Conservation (phyloP, 2,113 vertebrate genomes). For the Rhea americana region DNA sequence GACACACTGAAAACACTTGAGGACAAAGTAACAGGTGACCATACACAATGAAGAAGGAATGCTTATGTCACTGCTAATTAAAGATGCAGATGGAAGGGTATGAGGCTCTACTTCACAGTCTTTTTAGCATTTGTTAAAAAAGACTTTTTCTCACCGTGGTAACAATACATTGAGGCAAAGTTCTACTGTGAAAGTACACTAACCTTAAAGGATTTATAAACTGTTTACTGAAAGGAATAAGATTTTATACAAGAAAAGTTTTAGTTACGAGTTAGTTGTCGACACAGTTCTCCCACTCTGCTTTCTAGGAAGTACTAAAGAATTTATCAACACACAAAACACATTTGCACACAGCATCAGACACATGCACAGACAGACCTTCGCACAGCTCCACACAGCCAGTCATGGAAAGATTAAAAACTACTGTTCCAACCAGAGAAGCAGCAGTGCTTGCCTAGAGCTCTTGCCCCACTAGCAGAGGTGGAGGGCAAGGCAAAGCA, state of each 20-base stretch:
- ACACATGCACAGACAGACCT: no score
- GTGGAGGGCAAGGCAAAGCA: fast-evolving
- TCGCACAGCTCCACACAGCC: neutral
- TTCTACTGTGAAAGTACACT: neutral
- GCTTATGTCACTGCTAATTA: neutral
- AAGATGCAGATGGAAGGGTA: neutral
- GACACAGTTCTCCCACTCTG: neutral
- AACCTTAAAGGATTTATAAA: fast-evolving
- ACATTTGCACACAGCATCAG: neutral
- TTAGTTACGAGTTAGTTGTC: neutral
- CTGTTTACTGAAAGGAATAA: neutral
- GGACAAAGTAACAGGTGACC: conserved; percentile 48
- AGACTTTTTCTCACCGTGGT: neutral
- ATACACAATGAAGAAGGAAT: neutral
- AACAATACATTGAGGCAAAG: neutral
- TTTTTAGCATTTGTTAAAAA: neutral
- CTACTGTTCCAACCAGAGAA: neutral
- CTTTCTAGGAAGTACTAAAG: conserved; percentile 5
- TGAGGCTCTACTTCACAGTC: neutral
- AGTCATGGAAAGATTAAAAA: neutral
- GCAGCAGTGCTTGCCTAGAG: neutral
- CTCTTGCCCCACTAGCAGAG: neutral
- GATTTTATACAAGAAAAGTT: neutral
- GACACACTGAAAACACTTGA: neutral
- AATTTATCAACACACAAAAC: neutral